A percentile compares a stretch with the other conserved stretches of the same genome.
Evolutionary conservation across 2,888 invertebrate species (phyloP).

Genomic region (Plutella xylostella): DNA sequence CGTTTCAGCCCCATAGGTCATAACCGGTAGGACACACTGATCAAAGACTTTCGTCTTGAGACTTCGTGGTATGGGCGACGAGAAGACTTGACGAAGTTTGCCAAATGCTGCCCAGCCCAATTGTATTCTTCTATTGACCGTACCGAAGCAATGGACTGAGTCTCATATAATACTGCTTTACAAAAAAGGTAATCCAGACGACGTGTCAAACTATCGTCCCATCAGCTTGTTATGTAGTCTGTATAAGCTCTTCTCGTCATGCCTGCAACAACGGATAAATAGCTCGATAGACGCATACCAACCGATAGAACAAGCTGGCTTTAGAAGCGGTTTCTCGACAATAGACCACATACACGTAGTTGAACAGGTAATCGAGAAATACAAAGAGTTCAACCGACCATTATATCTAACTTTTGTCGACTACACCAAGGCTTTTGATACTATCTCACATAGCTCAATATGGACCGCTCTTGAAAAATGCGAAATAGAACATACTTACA

Average conservation of each 20-base stretch:
- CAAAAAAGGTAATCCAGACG: not conserved
- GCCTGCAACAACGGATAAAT: not conserved
- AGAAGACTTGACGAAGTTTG: no score
- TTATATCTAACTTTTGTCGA: constrained; percentile 11
- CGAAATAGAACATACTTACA: constrained; percentile 11
- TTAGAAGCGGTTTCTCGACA: constrained; percentile 10
- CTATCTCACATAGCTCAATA: constrained; percentile 14
- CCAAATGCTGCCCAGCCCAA: no score
- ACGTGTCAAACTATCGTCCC: constrained; percentile 11
- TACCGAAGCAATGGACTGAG: not conserved
- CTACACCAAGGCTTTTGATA: constrained; percentile 16
- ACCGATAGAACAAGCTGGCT: constrained; percentile 12
- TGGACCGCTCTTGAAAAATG: constrained; percentile 15
- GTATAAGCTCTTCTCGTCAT: not conserved
- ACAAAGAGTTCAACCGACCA: not conserved
- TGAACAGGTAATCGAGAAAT: constrained; percentile 12
- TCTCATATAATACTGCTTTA: not conserved
- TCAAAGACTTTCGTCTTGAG: no score
- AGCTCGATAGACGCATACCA: constrained; percentile 10
- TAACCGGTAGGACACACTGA: no score
- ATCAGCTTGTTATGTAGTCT: not conserved
- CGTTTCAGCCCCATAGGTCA: no score
- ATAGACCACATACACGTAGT: constrained; percentile 8
- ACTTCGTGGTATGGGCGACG: no score
- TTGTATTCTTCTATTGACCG: no score